These are phyloP conservation scores for Strix uralensis DNA, from an alignment of 2,113 vertebrate species.

Conservation along the genomic window DNA sequence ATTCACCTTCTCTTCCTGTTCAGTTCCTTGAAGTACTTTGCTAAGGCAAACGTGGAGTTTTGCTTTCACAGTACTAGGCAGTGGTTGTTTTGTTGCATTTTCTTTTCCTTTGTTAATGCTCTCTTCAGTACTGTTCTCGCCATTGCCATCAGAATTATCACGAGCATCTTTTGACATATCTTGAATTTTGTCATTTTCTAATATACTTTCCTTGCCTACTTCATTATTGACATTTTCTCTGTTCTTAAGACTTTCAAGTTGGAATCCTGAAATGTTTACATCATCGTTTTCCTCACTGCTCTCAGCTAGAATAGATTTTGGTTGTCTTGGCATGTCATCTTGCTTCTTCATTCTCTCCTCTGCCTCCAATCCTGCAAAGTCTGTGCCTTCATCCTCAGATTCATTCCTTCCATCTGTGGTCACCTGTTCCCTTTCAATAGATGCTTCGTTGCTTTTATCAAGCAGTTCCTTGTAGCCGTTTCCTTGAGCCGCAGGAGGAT, in stretches of 20 bases:
- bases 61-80: neutral
- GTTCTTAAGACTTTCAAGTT: neutral
- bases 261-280: neutral
- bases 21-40: neutral
- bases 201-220: neutral
- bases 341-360: neutral
- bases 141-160: neutral
- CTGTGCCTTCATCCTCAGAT: neutral
- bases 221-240: neutral
- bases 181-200: neutral
- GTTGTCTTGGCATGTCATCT: neutral
- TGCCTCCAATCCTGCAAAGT: neutral
- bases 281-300: neutral
- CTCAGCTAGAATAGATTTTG: neutral
- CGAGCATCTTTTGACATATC: neutral
- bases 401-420: neutral
- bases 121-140: constrained; percentile 20
- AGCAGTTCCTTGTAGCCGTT: neutral
- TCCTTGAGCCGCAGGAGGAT: neutral
- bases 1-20: neutral
- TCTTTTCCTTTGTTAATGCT: neutral
- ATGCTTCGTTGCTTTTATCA: neutral
- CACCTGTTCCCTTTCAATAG: neutral
- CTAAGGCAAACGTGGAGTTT: neutral
- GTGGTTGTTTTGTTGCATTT: neutral